Base-by-base conservation (phyloP, 2,888 invertebrate genomes). In the Bhutanitis thaidina region DNA sequence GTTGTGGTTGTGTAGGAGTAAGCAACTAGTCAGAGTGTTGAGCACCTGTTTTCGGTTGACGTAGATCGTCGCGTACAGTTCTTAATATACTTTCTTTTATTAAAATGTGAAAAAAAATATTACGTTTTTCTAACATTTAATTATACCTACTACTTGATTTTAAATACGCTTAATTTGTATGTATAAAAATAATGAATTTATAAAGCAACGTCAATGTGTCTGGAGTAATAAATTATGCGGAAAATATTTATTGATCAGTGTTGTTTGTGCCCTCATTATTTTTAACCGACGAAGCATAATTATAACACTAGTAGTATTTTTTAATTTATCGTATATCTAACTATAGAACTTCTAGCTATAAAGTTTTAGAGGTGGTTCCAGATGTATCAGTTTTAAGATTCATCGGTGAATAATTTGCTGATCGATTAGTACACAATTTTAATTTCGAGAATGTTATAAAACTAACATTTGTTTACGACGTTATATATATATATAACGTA, bases 341-440 rank as follows among this genome's bases (percentile, higher is more conserved):
- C 54, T 57, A 47, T 59, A 57, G 58, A 73, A 62, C 58, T 62
- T 58, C 69, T 72, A 71, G 67, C 61, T 69, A 70, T 67, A 71
- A 64, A 65, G 58, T 67, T 75, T 68, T 75, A 70, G 71, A 70
- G 69, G 60, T 64, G 61, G 65, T 70, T 62, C 49, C 67, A 71
- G 81, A 71, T 77, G 80, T 75, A 71, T 85, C 84, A 55, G 80
- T 86, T 86, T 74, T 85, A 80, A 81, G 86, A 83, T 63, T 59
- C 80, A 66, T 78, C 79, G 70, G 72, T 55, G 59, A 67, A 62
- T 64, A 55, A 44, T 49, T 58, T 69, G 70, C 74, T 72, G 55
- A 67, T 77, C 69, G 67, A 79, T 85, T 80, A 68, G 80, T 85
- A 86, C 86, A 87, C 87, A 87, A 87, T 87, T 87, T 72, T 83